These are phyloP conservation scores for Ooceraea biroi DNA, from an alignment of 1,140 invertebrate genomes.

Conservation along the genomic window DNA sequence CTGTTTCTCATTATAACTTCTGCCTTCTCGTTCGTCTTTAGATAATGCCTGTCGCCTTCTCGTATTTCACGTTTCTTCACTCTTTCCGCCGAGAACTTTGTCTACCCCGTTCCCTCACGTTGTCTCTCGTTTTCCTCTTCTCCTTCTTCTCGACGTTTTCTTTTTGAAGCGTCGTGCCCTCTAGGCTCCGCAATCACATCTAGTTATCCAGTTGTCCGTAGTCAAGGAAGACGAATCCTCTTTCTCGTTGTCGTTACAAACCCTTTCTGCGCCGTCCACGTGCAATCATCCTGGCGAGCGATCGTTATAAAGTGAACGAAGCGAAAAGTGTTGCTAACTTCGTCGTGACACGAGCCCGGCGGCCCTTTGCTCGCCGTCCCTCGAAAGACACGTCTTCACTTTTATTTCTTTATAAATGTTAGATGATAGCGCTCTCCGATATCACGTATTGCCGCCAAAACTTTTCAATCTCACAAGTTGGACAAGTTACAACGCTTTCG, in stretches of 20 bases:
- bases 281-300: constrained; percentile 43
- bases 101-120: background rate
- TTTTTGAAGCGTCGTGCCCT: constrained; percentile 29
- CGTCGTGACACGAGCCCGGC: constrained; percentile 43
- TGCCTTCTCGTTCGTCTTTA: background rate
- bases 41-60: background rate
- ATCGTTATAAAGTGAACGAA: constrained; percentile 66
- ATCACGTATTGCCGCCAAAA: background rate
- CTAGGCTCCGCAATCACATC: constrained; percentile 50
- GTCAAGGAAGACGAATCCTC: constrained; percentile 31
- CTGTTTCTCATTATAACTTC: background rate
- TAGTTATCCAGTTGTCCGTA: constrained; percentile 44
- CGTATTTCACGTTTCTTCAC: constrained; percentile 18
- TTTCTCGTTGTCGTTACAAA: constrained; percentile 37
- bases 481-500: background rate
- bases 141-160: constrained; percentile 38
- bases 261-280: constrained; percentile 26
- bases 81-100: constrained; percentile 19
- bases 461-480: constrained; percentile 1
- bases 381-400: constrained; percentile 15
- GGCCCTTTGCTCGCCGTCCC: constrained; percentile 4
- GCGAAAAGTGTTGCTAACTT: constrained; percentile 73
- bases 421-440: background rate
- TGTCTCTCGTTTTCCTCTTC: background rate
- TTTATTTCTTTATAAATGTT: constrained; percentile 27